Conservation (phyloP, 1,140 invertebrate species). For the Penaeus japonicus region DNA sequence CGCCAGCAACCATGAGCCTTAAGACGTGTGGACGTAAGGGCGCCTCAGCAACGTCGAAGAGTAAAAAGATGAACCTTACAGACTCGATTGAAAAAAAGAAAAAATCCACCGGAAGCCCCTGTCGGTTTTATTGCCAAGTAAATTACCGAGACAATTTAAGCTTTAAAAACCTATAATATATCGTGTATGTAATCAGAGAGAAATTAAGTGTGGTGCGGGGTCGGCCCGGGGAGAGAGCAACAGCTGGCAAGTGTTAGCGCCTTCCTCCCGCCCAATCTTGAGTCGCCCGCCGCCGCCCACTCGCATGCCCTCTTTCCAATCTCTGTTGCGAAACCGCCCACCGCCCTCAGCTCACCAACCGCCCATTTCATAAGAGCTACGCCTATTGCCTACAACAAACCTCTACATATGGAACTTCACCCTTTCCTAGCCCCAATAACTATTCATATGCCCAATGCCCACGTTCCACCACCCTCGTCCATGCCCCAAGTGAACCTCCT, state of each 20-base stretch:
- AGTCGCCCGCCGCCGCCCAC: too few relatives aligned
- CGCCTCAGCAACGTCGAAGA: background rate
- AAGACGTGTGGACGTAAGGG: background rate
- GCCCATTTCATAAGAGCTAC: too few relatives aligned
- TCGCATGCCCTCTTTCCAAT: too few relatives aligned
- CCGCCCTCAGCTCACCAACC: too few relatives aligned
- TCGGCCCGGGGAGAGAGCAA: background rate
- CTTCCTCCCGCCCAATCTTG: background rate
- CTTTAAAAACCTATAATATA: slow-evolving; percentile 54
- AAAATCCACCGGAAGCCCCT: slow-evolving; percentile 29
- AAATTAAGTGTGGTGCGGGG: slow-evolving; percentile 34
- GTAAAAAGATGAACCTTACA: background rate
- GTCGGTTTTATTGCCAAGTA: slow-evolving; percentile 47
- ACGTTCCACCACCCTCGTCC: too few relatives aligned
- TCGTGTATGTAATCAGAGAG: slow-evolving; percentile 43
- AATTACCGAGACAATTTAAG: slow-evolving; percentile 47
- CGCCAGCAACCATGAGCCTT: background rate
- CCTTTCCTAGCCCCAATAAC: too few relatives aligned
- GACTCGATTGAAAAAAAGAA: background rate
- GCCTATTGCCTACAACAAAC: too few relatives aligned
- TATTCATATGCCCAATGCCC: too few relatives aligned
- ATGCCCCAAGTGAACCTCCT: too few relatives aligned
- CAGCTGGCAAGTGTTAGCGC: slow-evolving; percentile 28
- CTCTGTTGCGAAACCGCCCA: too few relatives aligned
- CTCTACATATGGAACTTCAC: too few relatives aligned